These are phyloP conservation scores for Platysternon megacephalum DNA, from an alignment of 2,113 vertebrate species.

Conservation along the genomic window DNA sequence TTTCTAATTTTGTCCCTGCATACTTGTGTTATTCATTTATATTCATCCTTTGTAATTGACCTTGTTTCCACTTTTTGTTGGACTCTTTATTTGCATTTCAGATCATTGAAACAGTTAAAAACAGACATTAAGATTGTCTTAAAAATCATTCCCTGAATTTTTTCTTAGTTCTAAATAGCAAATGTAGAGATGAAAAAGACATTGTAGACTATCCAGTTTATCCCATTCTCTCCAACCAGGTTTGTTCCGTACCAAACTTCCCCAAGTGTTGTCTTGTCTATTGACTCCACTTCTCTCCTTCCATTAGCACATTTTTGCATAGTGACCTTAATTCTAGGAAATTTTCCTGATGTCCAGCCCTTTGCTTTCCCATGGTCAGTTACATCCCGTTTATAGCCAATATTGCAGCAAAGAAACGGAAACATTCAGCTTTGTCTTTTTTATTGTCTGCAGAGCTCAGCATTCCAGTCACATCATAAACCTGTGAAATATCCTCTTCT, in stretches of 20 bases:
- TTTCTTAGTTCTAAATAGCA: slow-evolving; percentile 5
- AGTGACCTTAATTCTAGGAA: neutral
- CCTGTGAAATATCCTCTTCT: neutral
- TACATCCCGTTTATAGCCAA: neutral
- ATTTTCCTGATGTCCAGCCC: neutral
- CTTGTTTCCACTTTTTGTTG: too few relatives aligned
- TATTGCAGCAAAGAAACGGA: neutral
- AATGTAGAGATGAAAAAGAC: neutral
- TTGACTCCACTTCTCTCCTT: neutral
- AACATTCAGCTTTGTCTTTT: neutral
- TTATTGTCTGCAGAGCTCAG: neutral
- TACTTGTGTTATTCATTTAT: too few relatives aligned
- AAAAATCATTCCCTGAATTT: neutral
- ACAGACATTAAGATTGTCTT: fast-evolving
- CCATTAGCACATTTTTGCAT: neutral
- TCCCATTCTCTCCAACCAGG: neutral
- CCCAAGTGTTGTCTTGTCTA: neutral
- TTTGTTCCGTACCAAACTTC: neutral
- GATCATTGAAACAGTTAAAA: too few relatives aligned
- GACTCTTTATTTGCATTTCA: too few relatives aligned
- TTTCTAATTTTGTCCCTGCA: too few relatives aligned
- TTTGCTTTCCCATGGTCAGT: neutral
- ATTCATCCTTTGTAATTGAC: too few relatives aligned
- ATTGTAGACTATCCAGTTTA: neutral
- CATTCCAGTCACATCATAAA: neutral